Base-by-base conservation (phyloP, 2,797 vertebrate species). In the Macropus fuliginosus region DNA sequence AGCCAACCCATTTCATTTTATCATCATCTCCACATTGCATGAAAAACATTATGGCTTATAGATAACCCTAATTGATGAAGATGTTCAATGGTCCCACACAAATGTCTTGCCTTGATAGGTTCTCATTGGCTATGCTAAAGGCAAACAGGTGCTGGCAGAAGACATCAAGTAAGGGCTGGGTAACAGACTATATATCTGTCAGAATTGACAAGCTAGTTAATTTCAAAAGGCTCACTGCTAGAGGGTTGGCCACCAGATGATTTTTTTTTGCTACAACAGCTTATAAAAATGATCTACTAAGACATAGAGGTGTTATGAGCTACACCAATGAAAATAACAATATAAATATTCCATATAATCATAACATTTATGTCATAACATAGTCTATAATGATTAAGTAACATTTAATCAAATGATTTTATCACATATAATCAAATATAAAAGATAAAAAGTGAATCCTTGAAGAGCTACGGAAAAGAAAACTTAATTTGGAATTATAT, bases 21-120 rank as follows among this genome's bases (percentile, higher is more conserved):
- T 94, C 93, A 96, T 55, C 54, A 52, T 94, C n/a, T 94, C 55
- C 91, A 13, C 52, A 52, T 91, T 52, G 57, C 66, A 56, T 21
- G 24, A 27, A 87, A 87, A 87, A 87, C 74, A 87, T 50, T 87
- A 87, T 87, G n/a, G 74, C 40, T 87, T 87, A 27, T 50, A 87
- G 74, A 87, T 87, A 50, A 87, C 50, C 46, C 40, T 46, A 50
- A 87, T 50, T 50, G 40, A 46, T 87, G 74, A 87, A 50, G 40
- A 50, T 87, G 74, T 87, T 50, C 74, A 87, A 28, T 87, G 74
- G 74, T 87, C 74, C 40, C 74, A 87, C 40, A 87, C 21, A 50
- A 50, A 87, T 87, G 66, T 87, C 40, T 24, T 87, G 27, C 40
- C 50, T 24, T 87, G 74, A 87, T 87, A 46, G 74, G 21, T 87